Conservation (phyloP, 2,113 vertebrate species). For the Thalassoma bifasciatum region DNA sequence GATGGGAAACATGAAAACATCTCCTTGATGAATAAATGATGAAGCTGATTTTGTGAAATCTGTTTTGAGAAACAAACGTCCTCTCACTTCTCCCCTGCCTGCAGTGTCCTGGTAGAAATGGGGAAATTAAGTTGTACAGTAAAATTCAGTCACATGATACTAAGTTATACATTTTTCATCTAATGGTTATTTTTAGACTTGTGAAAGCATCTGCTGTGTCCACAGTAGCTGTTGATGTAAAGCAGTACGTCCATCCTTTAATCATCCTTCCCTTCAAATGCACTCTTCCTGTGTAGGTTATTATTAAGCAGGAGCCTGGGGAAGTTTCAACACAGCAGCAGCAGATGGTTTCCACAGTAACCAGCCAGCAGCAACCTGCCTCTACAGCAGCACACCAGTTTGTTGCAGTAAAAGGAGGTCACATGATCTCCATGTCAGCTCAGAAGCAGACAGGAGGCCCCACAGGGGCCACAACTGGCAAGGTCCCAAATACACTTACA, state of each 20-base stretch:
- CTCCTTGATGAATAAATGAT: constrained; percentile 58
- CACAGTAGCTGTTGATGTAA: constrained; percentile 3
- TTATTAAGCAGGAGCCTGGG: constrained; percentile 98
- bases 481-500: constrained; percentile 78
- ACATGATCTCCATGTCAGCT: constrained; percentile 94
- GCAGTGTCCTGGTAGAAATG: background rate
- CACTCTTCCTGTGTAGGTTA: constrained; percentile 85
- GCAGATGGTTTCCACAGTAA: constrained; percentile 82
- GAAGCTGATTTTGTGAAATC: constrained; percentile 41
- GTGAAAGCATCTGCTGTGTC: constrained; percentile 1
- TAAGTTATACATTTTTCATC: background rate
- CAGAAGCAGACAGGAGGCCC: constrained; percentile 88
- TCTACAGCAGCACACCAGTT: constrained; percentile 88
- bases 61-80: constrained; percentile 12
- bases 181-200: background rate
- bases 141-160: background rate
- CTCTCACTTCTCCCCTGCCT: background rate
- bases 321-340: constrained; percentile 87
- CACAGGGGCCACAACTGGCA: constrained; percentile 83
- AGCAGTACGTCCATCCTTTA: background rate
- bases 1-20: constrained; percentile 37
- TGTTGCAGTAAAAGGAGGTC: constrained; percentile 95
- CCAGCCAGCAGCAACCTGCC: constrained; percentile 83
- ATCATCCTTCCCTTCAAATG: constrained; percentile 8
- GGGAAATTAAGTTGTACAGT: background rate